phyloP scores from a whole-genome alignment of 2,797 vertebrate genomes.

The Centroberyx gerrardi region DNA sequence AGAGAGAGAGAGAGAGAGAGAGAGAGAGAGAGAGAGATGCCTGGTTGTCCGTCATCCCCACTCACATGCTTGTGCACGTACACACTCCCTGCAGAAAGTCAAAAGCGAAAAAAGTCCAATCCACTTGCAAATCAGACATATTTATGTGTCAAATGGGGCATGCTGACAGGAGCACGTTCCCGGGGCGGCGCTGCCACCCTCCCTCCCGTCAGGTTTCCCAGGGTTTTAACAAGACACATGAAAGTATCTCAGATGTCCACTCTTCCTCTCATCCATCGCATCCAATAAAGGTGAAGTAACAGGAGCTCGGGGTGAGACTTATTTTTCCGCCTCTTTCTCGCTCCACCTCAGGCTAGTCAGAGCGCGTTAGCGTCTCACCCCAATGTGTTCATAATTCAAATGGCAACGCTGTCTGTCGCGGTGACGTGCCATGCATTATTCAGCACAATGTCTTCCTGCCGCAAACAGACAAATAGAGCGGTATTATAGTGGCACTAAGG shows the following conservation, averaged over 20 bases:
- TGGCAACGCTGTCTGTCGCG: conserved; percentile 78
- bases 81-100: conserved; percentile 19
- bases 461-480: conserved; percentile 82
- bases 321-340: conserved; percentile 61
- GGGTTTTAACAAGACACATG: conserved; percentile 74
- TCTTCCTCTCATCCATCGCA: conserved; percentile 66
- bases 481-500: conserved; percentile 71
- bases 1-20: conserved; percentile 9
- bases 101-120: conserved; percentile 34
- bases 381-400: conserved; percentile 86
- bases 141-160: conserved; percentile 59
- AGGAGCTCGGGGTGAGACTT: conserved; percentile 60
- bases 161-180: conserved; percentile 51
- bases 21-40: conserved; percentile 3
- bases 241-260: conserved; percentile 64
- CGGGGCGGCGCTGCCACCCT: conserved; percentile 16
- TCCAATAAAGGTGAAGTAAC: conserved; percentile 73
- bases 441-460: conserved; percentile 73
- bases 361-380: conserved; percentile 76
- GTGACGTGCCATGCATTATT: conserved; percentile 84
- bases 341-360: conserved; percentile 74
- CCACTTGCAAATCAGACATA: conserved; percentile 53
- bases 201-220: conserved; percentile 40
- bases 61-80: conserved; percentile 15
- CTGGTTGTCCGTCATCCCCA: conserved; percentile 13